Conservation (phyloP, 2,797 vertebrate species). For the Manis crassicaudata region DNA sequence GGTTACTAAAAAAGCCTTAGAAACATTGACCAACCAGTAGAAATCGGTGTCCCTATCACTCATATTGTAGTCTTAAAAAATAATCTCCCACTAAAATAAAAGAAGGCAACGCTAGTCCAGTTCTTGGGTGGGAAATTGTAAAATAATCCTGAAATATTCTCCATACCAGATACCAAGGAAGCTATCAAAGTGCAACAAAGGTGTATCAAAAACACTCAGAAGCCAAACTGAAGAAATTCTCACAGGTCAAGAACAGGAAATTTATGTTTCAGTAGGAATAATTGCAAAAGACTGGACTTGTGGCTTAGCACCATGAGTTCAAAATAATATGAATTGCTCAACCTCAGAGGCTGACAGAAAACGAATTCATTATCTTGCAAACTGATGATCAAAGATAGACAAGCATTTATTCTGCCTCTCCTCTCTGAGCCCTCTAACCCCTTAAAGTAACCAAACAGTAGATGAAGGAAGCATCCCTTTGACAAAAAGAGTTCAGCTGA, state of each 20-base stretch:
- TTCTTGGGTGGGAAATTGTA: neutral
- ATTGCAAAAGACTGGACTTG: neutral
- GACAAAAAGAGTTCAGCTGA: neutral
- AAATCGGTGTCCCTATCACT: neutral
- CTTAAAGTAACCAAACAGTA: neutral
- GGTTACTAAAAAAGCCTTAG: neutral
- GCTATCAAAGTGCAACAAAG: neutral
- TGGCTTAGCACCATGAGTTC: neutral
- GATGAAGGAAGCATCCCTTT: neutral
- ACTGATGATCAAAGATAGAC: neutral
- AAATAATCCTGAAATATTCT: neutral
- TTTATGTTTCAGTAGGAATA: neutral
- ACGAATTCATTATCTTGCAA: neutral
- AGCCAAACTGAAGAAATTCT: neutral
- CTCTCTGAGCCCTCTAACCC: neutral
- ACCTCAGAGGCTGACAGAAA: neutral
- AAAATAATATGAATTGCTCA: neutral
- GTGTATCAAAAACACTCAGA: neutral
- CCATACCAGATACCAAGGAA: neutral
- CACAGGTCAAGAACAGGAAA: neutral
- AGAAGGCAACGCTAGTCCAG: neutral
- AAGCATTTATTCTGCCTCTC: neutral
- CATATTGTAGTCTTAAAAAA: neutral
- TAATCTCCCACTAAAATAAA: neutral
- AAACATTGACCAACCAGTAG: neutral